These are phyloP conservation scores for Drosophila erecta DNA, from an alignment of 1,140 invertebrate species.

Conservation along the genomic window DNA sequence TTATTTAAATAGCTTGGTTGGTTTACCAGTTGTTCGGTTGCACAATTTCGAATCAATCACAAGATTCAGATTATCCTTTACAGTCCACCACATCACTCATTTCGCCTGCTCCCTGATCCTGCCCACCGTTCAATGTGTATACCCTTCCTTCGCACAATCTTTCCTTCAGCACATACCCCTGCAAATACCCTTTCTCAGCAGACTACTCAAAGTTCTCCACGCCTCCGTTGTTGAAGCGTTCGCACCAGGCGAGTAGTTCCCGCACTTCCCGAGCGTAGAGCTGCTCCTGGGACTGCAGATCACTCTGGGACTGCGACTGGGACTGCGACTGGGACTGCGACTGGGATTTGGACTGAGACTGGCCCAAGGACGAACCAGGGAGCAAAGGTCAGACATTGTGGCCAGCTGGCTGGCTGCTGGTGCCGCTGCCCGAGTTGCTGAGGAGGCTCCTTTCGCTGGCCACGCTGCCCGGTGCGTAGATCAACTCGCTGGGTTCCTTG, in stretches of 20 bases:
- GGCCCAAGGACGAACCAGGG: constrained; percentile 28
- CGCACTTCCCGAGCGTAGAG: constrained; percentile 75
- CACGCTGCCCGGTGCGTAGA: constrained; percentile 82
- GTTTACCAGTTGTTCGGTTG: too few species aligned
- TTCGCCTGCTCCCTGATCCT: constrained; percentile 1
- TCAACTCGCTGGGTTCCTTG: constrained; percentile 73
- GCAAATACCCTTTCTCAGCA: background rate
- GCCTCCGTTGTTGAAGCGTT: constrained; percentile 78
- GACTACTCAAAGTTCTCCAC: constrained; percentile 72
- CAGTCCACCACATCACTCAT: background rate
- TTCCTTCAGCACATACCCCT: too few species aligned
- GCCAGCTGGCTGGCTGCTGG: constrained; percentile 62
- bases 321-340: constrained; percentile 32
- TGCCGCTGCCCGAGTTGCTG: constrained; percentile 78
- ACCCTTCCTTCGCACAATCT: constrained; percentile 1
- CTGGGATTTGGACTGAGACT: constrained; percentile 12
- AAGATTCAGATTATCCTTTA: too few species aligned
- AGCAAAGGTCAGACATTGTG: constrained; percentile 78
- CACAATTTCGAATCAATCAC: background rate
- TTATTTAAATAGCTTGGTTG: too few species aligned
- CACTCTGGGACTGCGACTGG: constrained; percentile 33
- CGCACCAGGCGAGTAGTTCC: constrained; percentile 77
- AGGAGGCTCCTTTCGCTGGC: constrained; percentile 79
- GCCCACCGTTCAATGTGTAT: constrained; percentile 5
- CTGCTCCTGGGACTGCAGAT: constrained; percentile 59